Evolutionary conservation across 2,797 vertebrate species (phyloP).

Genomic region (Sebastiscus tertius): DNA sequence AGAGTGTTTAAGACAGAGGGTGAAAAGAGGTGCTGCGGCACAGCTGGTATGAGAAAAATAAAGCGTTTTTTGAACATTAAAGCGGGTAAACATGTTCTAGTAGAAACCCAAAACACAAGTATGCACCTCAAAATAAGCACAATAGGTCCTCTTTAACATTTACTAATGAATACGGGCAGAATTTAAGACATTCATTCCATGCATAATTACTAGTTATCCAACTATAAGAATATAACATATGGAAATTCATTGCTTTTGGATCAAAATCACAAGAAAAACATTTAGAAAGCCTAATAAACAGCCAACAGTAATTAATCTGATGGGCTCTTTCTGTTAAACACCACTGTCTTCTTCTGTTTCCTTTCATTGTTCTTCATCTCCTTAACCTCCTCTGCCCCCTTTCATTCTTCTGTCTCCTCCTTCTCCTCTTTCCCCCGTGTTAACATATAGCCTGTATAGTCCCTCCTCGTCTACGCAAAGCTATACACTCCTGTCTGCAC

Average conservation of each 20-base stretch:
- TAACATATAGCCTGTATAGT: neutral
- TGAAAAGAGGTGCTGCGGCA: too few species aligned
- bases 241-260: neutral
- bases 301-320: neutral
- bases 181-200: neutral
- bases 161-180: neutral
- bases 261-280: neutral
- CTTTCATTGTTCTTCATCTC: conserved; percentile 1
- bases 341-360: neutral
- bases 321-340: conserved; percentile 5
- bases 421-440: conserved; percentile 15
- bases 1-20: too few species aligned
- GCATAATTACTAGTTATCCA: neutral
- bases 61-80: too few species aligned
- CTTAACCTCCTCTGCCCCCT: neutral
- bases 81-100: too few species aligned
- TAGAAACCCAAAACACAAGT: too few species aligned
- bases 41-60: too few species aligned
- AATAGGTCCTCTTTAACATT: neutral
- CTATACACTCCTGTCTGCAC: conserved; percentile 6
- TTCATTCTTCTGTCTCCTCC: neutral
- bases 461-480: conserved; percentile 1
- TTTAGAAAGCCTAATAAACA: neutral
- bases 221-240: neutral
- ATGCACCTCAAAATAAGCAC: too few species aligned